phyloP scores from a whole-genome alignment of 2,797 vertebrate genomes.

The Thripadectes ignobilis region DNA sequence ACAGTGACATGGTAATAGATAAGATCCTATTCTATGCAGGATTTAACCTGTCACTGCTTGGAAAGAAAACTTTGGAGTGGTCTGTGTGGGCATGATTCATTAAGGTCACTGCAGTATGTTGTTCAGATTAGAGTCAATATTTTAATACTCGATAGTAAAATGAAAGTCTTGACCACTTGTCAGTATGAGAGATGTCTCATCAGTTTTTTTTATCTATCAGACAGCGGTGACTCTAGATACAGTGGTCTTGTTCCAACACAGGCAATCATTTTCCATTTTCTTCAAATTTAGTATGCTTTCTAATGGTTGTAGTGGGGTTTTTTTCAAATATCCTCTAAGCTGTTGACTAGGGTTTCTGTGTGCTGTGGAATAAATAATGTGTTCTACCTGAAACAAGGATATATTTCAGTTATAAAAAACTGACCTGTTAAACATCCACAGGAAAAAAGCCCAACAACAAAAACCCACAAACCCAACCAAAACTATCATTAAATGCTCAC shows the following conservation, averaged over 20 bases:
- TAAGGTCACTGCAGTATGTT: not conserved
- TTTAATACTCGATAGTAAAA: not conserved
- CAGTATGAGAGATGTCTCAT: not conserved
- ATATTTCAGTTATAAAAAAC: not conserved
- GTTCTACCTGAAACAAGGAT: not conserved
- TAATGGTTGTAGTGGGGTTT: not conserved
- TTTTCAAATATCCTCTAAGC: not conserved
- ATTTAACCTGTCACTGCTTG: not conserved
- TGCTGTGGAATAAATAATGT: not conserved
- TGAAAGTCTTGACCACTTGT: not conserved
- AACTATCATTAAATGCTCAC: not conserved
- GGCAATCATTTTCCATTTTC: not conserved
- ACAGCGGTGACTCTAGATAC: not conserved
- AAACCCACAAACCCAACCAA: not conserved
- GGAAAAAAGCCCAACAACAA: not conserved
- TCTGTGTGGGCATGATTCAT: not conserved
- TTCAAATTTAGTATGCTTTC: not conserved
- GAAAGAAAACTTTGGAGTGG: not conserved
- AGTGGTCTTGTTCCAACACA: not conserved
- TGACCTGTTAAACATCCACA: not conserved
- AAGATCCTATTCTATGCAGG: not conserved
- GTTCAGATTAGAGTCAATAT: not conserved
- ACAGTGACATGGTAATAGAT: not conserved
- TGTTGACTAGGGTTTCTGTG: not conserved
- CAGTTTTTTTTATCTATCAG: not conserved